These are phyloP conservation scores for Cirrhinus molitorella DNA, from an alignment of 2,797 vertebrate genomes.

Conservation along the genomic window DNA sequence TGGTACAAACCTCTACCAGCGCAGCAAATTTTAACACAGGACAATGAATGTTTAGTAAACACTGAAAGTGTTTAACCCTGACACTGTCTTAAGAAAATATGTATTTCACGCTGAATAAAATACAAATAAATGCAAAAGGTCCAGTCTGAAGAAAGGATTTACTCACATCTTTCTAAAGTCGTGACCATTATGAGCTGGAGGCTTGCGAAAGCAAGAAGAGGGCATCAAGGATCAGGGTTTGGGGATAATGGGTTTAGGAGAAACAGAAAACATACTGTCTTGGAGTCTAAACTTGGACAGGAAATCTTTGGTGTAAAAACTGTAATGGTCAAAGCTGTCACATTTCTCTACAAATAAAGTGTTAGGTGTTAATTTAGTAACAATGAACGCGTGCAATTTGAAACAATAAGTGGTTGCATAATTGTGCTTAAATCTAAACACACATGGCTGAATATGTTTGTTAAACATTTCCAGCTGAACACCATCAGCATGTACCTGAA, in stretches of 20 bases:
- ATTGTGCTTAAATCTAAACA: not conserved
- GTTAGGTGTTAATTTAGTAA: not conserved
- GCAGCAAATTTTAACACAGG: not conserved
- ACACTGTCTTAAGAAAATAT: not conserved
- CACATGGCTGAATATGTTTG: not conserved
- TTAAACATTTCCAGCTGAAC: not conserved
- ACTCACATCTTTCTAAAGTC: slow-evolving; percentile 4
- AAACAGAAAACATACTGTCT: not conserved
- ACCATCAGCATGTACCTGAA: not conserved
- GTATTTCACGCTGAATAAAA: not conserved
- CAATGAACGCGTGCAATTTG: not conserved
- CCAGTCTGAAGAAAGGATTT: not conserved
- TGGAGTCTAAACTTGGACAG: not conserved
- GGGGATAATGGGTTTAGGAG: not conserved
- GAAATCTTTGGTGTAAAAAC: slow-evolving; percentile 10
- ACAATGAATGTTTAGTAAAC: slow-evolving; percentile 1
- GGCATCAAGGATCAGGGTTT: not conserved
- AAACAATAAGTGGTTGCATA: not conserved
- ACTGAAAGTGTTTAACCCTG: not conserved
- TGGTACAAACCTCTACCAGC: not conserved
- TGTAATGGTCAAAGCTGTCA: not conserved
- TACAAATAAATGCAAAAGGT: not conserved
- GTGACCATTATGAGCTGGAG: not conserved
- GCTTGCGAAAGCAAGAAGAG: slow-evolving; percentile 7
- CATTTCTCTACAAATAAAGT: not conserved